phyloP scores from a whole-genome alignment of 2,113 vertebrate species.

The Barnardius zonarius region DNA sequence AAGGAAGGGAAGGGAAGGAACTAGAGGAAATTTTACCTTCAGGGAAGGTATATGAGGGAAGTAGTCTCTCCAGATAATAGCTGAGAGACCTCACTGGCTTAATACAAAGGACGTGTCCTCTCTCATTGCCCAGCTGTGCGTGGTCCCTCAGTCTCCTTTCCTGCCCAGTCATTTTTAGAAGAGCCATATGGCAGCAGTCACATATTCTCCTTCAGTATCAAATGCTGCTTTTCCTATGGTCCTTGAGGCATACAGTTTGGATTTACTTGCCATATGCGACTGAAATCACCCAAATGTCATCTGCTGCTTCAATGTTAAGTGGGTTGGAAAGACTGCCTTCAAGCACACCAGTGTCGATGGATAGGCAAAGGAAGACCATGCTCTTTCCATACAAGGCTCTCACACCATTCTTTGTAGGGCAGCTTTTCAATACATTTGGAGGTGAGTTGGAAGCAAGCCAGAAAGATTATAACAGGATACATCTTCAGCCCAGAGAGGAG shows the following conservation, averaged over 20 bases:
- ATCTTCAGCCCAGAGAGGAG: background rate
- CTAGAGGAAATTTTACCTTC: background rate
- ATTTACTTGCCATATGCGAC: background rate
- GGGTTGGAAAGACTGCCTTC: background rate
- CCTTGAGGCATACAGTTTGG: background rate
- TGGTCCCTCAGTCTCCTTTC: background rate
- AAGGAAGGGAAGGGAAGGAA: background rate
- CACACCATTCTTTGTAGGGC: background rate
- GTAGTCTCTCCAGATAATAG: background rate
- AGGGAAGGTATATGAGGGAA: background rate
- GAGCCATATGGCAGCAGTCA: background rate
- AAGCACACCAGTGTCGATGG: background rate
- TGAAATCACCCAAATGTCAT: background rate
- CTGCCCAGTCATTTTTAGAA: background rate
- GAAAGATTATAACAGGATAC: background rate
- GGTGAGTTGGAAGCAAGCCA: background rate
- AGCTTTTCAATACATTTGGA: background rate
- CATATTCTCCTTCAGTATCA: background rate
- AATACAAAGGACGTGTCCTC: background rate
- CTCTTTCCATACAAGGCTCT: background rate
- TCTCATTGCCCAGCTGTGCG: background rate
- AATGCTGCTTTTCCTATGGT: background rate
- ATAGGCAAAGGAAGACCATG: background rate
- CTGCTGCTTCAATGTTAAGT: background rate
- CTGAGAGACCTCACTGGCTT: background rate